Evolutionary conservation across 2,888 invertebrate genomes (phyloP), one percentile per base, ranked within the genome.

Genomic region (Melipona beecheii): DNA sequence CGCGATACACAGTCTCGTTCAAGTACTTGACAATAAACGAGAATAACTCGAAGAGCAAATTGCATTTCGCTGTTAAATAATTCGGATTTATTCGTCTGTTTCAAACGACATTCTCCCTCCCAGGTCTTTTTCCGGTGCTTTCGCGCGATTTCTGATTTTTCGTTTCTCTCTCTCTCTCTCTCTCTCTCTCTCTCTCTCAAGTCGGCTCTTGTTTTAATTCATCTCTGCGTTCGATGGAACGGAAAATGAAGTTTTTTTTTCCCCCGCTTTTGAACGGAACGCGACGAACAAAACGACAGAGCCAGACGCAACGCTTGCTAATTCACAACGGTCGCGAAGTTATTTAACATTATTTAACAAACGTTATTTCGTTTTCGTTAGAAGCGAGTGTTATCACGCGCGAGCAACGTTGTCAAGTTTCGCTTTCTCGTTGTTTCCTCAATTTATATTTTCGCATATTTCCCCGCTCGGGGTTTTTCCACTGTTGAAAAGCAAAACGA

Each of bases 321-420:
- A 75, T 60, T 50, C 36, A 21, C 9, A 27, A n/a, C 3, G 21
- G 1, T 19, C 9, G 31, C 31, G 24, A 75, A 60, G 17, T 68
- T 69, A 6, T n/a, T n/a, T n/a, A n/a, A n/a, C 52, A 43, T 19
- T 52, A 50, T 36, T 43, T 52, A 36, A 54, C 64, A 36, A 24
- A 54, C 36, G 19, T 69, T n/a, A n/a, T n/a, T n/a, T 62, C 19
- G 15, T 76, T 49, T 52, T 69, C 69, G 24, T 69, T 76, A 50
- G 19, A 49, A 3, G 24, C 17, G 21, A 19, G 15, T 19, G 24
- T 69, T 76, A 24, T 68, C 49, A 24, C 43, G 19, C 9, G 6
- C 0, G 27, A 60, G 13, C 62, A 21, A 52, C 36, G 24, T 76
- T 60, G 52, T 76, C 52, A 52, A 60, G 50, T 24, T 52, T 36